A percentile compares a stretch with the other conserved stretches of the same genome.
These are phyloP conservation scores for Ips nitidus DNA, from an alignment of 1,140 invertebrate species.

Conservation along the genomic window DNA sequence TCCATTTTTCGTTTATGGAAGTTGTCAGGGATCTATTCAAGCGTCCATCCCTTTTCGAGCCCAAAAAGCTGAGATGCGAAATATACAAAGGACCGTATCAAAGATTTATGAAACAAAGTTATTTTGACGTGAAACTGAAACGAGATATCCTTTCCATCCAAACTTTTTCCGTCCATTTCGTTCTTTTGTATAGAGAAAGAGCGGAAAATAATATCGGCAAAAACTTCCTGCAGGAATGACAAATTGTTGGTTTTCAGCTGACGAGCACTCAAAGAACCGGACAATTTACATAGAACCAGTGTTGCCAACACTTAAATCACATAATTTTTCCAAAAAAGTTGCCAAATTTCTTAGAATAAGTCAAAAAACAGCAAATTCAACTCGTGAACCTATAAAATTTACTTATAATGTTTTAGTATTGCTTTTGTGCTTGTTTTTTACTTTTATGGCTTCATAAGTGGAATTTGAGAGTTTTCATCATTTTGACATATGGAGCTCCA, in stretches of 20 bases:
- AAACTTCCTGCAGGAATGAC: constrained; percentile 7
- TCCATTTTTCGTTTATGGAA: no score
- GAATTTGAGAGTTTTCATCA: no score
- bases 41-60: not conserved
- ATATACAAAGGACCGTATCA: constrained; percentile 21
- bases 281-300: constrained; percentile 17
- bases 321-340: not conserved
- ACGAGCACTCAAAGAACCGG: not conserved
- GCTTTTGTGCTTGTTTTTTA: no score
- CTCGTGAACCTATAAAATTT: no score
- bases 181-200: constrained; percentile 20
- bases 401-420: no score
- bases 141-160: constrained; percentile 27
- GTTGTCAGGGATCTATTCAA: no score
- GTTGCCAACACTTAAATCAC: not conserved
- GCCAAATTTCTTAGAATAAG: no score
- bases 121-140: constrained; percentile 26
- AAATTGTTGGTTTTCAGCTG: not conserved
- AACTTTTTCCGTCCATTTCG: constrained; percentile 21
- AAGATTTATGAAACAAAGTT: constrained; percentile 30
- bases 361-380: no score
- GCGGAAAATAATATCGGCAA: constrained; percentile 13
- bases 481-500: no score
- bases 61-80: constrained; percentile 14
- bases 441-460: no score